These are phyloP conservation scores for Macrostomum cliftonense DNA, from an alignment of 2,888 invertebrate species.

Conservation along the genomic window DNA sequence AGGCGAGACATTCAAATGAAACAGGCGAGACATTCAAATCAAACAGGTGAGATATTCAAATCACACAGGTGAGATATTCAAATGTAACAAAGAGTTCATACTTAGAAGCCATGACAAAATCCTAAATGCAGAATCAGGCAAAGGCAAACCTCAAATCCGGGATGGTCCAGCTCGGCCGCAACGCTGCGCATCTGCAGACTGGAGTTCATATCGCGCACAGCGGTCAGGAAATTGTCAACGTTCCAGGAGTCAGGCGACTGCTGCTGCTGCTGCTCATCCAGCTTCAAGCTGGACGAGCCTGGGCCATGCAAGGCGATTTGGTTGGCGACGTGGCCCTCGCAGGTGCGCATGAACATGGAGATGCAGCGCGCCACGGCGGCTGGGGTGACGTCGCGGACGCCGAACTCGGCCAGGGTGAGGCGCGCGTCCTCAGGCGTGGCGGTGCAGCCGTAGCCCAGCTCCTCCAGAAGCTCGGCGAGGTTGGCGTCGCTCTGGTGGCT, in stretches of 20 bases:
- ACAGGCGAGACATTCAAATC: too few relatives aligned
- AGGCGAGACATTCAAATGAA: too few relatives aligned
- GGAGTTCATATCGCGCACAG: constrained; percentile 21
- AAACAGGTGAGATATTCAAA: too few relatives aligned
- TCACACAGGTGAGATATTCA: too few relatives aligned
- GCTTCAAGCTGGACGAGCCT: not conserved
- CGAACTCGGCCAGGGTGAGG: constrained; percentile 59
- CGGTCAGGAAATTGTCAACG: too few relatives aligned
- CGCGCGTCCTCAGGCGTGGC: constrained; percentile 64
- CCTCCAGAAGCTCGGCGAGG: constrained; percentile 64
- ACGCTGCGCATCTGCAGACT: constrained; percentile 73
- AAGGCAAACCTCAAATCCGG: constrained; percentile 47
- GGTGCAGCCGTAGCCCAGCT: constrained; percentile 76
- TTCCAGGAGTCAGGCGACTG: not conserved
- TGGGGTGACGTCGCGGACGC: constrained; percentile 56
- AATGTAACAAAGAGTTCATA: too few relatives aligned
- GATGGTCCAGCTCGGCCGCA: constrained; percentile 69
- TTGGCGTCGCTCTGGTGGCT: constrained; percentile 31
- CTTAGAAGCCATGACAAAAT: too few relatives aligned
- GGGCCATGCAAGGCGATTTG: constrained; percentile 19
- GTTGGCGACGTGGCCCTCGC: constrained; percentile 43
- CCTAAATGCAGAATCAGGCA: too few relatives aligned
- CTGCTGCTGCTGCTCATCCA: not conserved
- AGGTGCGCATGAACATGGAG: constrained; percentile 57
- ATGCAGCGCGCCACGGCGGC: constrained; percentile 64